Evolutionary conservation across 2,113 vertebrate genomes (phyloP), one percentile per base, ranked within the genome.

Genomic region (Anguilla japonica): DNA sequence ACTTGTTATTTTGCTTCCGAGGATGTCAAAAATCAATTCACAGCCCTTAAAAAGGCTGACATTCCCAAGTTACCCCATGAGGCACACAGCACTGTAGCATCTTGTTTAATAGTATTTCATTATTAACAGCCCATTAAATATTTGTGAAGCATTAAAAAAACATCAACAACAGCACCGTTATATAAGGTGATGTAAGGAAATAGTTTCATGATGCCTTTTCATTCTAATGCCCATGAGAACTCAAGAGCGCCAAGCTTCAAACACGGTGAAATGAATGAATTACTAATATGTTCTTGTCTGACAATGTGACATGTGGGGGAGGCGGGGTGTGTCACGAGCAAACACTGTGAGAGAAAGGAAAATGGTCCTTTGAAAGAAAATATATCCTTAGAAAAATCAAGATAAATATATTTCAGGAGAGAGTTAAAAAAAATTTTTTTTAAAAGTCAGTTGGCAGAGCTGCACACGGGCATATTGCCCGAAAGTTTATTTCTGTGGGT

Each of bases 101-200:
- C 71, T 75, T 75, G 11, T 29, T 75, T 75, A 11, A 75, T 75
- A 26, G n/a, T 34, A 75, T 75, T 75, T 34, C n/a, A 75, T 75
- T 75, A 75, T 75, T 75, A 34, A 75, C 71, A 34, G n/a, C n/a
- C n/a, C 34, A 75, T 75, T 75, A 75, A 75, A 75, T 75, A 75
- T 75, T 75, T 75, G 71, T 75, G 71, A 29, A 75, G 13, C n/a
- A 34, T 75, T n/a, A 75, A 75, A 11, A 75, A 75, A 75, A 75
- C 71, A 75, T 75, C 71, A 75, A 29, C 6, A 13, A 14, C 26
- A 29, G 26, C 71, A 75, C n/a, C 9, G 22, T 67, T 67, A 67
- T 67, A 67, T 67, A 67, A 67, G 60, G 60, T 60, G 18, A 18
- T 60, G 20, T n/a, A n/a, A 22, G 63, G 26, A 71, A 71, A 26